phyloP scores from a whole-genome alignment of 2,888 invertebrate genomes.

The Cheilosia vulpina region DNA sequence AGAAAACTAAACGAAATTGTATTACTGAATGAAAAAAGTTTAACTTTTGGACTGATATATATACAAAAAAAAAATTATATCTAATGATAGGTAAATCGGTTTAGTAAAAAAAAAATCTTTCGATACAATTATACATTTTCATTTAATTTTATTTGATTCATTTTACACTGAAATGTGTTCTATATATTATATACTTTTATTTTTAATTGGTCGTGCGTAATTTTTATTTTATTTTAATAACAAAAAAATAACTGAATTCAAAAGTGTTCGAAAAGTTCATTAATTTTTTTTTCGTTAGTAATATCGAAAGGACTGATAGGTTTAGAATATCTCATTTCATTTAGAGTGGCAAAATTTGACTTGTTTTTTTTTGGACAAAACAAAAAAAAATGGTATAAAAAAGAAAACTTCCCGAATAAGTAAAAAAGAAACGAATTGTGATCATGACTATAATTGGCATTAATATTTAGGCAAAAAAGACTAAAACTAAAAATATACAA shows the following conservation, averaged over 20 bases:
- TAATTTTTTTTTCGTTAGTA: slow-evolving; percentile 62
- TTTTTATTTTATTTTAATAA: slow-evolving; percentile 23
- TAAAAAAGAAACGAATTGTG: slow-evolving; percentile 73
- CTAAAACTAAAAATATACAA: slow-evolving; percentile 75
- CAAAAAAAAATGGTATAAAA: slow-evolving; percentile 39
- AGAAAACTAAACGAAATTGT: slow-evolving; percentile 51
- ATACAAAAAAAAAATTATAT: slow-evolving; percentile 26
- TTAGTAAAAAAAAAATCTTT: slow-evolving; percentile 62
- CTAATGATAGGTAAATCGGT: slow-evolving; percentile 54
- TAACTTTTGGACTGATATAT: slow-evolving; percentile 71
- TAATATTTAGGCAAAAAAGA: slow-evolving; percentile 76
- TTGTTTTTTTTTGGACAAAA: slow-evolving; percentile 50
- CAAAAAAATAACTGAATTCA: slow-evolving; percentile 12
- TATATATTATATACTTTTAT: slow-evolving; percentile 28
- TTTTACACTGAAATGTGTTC: slow-evolving; percentile 69
- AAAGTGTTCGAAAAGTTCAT: slow-evolving; percentile 37
- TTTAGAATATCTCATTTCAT: slow-evolving; percentile 76
- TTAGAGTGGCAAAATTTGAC: slow-evolving; percentile 69
- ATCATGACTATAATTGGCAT: slow-evolving; percentile 75
- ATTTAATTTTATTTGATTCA: slow-evolving; percentile 46
- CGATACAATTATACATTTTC: slow-evolving; percentile 52
- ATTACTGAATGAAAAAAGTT: slow-evolving; percentile 51
- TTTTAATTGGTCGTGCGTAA: slow-evolving; percentile 33
- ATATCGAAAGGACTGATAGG: slow-evolving; percentile 79
- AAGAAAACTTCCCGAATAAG: slow-evolving; percentile 69